Conservation (phyloP, 2,797 vertebrate genomes). For the Mastacembelus armatus region DNA sequence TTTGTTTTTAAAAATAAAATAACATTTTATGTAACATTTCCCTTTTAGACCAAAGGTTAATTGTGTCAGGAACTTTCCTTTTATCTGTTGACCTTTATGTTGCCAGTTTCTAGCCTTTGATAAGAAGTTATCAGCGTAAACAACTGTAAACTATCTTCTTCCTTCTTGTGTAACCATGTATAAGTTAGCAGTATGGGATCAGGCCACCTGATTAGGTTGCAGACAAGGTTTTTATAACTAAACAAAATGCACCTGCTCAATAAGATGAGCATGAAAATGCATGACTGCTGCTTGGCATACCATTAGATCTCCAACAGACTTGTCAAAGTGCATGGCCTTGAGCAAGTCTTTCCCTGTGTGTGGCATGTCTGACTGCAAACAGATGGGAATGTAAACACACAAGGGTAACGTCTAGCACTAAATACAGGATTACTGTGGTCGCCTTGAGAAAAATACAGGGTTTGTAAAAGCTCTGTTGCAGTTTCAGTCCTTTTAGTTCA, state of each 20-base stretch:
- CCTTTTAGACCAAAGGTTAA: no score
- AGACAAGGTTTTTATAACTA: slow-evolving; percentile 13
- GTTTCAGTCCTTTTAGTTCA: slow-evolving; percentile 37
- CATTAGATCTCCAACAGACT: slow-evolving; percentile 61
- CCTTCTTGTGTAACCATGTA: neutral
- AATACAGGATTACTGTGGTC: slow-evolving; percentile 48
- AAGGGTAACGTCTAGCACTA: slow-evolving; percentile 41
- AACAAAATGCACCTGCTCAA: slow-evolving; percentile 38
- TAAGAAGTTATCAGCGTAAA: slow-evolving; percentile 14
- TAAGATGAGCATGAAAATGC: slow-evolving; percentile 31
- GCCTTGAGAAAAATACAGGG: slow-evolving; percentile 51
- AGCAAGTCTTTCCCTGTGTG: slow-evolving; percentile 59
- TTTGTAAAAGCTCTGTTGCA: slow-evolving; percentile 22
- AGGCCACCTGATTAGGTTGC: neutral
- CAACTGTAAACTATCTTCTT: neutral
- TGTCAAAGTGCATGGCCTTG: slow-evolving; percentile 56
- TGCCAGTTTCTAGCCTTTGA: slow-evolving; percentile 12
- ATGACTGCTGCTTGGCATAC: slow-evolving; percentile 14
- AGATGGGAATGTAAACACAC: slow-evolving; percentile 74
- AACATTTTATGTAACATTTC: no score
- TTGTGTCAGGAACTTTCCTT: neutral
- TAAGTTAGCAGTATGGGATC: neutral
- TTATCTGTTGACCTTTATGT: slow-evolving; percentile 36
- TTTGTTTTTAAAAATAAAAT: no score
- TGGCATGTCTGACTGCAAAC: slow-evolving; percentile 67